Conservation (phyloP, 2,113 vertebrate genomes). For the Agapornis roseicollis region DNA sequence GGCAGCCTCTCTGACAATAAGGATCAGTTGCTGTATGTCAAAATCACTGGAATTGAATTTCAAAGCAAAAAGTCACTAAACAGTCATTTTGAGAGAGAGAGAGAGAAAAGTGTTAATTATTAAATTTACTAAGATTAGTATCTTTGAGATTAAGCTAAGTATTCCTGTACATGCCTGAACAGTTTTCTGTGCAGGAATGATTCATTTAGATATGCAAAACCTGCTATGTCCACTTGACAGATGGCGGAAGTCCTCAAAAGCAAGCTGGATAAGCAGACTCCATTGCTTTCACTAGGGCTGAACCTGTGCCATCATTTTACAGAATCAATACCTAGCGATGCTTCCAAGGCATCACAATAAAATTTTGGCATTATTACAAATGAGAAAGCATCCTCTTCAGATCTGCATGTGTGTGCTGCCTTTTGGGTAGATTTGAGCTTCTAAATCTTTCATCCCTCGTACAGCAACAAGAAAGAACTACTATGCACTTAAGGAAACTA, state of each 20-base stretch:
- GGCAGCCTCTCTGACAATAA: background rate
- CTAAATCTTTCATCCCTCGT: constrained; percentile 5
- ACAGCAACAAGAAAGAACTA: background rate
- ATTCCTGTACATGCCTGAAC: background rate
- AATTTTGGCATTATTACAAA: constrained; percentile 32
- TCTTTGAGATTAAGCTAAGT: background rate
- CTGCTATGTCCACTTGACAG: background rate
- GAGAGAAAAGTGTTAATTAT: background rate
- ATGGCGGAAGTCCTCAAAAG: constrained; percentile 24
- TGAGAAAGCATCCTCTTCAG: constrained; percentile 20
- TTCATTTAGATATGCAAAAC: background rate
- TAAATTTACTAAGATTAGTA: background rate
- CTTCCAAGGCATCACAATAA: constrained; percentile 61
- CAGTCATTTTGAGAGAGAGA: background rate
- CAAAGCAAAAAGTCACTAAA: background rate
- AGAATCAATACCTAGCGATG: constrained; percentile 11
- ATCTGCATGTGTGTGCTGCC: background rate
- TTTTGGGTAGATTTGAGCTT: background rate
- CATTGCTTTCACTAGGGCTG: background rate
- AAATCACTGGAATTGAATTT: background rate
- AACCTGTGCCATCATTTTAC: background rate
- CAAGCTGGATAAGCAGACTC: constrained; percentile 17
- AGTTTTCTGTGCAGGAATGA: background rate
- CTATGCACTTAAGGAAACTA: background rate
- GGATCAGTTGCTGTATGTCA: background rate